Evolutionary conservation across 2,797 vertebrate genomes (phyloP).

Genomic region (Microctenopoma steveboyesi): DNA sequence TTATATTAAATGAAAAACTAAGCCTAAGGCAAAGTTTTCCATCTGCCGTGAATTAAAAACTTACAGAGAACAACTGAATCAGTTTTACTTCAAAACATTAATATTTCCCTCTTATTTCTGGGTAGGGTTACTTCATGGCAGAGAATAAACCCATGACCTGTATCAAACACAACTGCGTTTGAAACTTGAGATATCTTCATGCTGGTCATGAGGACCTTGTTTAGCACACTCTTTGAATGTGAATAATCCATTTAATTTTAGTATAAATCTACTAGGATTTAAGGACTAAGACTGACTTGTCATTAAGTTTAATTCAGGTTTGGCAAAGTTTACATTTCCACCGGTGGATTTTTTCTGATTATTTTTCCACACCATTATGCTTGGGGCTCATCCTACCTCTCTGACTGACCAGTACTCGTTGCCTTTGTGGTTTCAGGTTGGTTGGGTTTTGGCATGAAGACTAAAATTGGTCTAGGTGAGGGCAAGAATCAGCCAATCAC

Average conservation of each 20-base stretch:
- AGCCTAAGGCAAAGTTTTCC: conserved; percentile 46
- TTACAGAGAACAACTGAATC: conserved; percentile 41
- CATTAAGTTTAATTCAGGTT: conserved; percentile 28
- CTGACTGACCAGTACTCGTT: too few relatives aligned
- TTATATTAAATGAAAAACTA: conserved; percentile 46
- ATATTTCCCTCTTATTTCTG: conserved; percentile 50
- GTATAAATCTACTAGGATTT: conserved; percentile 44
- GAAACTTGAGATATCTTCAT: conserved; percentile 35
- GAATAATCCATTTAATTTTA: conserved; percentile 49
- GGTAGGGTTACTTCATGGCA: conserved; percentile 47
- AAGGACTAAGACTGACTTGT: conserved; percentile 32
- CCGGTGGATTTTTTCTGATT: too few relatives aligned
- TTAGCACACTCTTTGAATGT: conserved; percentile 34
- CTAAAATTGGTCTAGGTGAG: too few relatives aligned
- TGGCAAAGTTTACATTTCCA: too few relatives aligned
- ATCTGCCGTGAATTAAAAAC: conserved; percentile 57
- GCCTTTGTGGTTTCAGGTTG: too few relatives aligned
- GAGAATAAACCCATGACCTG: conserved; percentile 60
- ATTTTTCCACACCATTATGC: too few relatives aligned
- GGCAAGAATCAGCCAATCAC: too few relatives aligned
- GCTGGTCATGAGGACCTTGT: conserved; percentile 35
- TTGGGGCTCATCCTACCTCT: too few relatives aligned
- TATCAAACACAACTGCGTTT: conserved; percentile 59
- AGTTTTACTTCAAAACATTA: conserved; percentile 48
- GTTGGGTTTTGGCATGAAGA: too few relatives aligned